Percentiles rank a stretch among this genome's conserved stretches.
Evolutionary conservation across 92 coral and sea anemone species (phyloP).

Genomic region (Paragorgia papillata): DNA sequence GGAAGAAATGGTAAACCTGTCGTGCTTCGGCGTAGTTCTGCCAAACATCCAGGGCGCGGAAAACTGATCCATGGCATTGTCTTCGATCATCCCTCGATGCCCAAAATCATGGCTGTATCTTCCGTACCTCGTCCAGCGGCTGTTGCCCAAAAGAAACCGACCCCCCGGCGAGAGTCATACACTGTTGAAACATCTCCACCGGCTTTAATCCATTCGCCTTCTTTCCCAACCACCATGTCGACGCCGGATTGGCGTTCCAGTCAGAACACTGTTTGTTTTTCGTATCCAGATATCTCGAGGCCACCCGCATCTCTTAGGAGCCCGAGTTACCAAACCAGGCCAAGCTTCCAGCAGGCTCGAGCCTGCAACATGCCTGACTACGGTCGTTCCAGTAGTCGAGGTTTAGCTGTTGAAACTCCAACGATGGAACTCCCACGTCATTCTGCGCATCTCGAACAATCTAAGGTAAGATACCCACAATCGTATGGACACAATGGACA

Average conservation of each 20-base stretch:
- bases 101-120: constrained; percentile 28
- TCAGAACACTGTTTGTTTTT: background rate
- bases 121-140: background rate
- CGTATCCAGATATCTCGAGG: background rate
- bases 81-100: constrained; percentile 45
- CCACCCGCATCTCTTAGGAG: background rate
- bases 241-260: background rate
- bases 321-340: no score
- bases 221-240: background rate
- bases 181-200: background rate
- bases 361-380: background rate
- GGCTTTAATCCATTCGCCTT: constrained; percentile 20
- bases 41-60: constrained; percentile 2
- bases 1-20: background rate
- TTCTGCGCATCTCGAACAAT: background rate
- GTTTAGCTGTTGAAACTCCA: background rate
- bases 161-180: background rate
- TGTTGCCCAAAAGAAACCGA: background rate
- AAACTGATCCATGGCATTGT: constrained; percentile 36
- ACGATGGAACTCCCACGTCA: background rate
- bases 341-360: background rate
- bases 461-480: background rate
- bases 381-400: background rate
- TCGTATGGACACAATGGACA: background rate
- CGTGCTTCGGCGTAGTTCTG: background rate